Evolutionary conservation across 2,797 vertebrate species (phyloP), one percentile per base, ranked within the genome.

Genomic region (Diplodus puntazzo): DNA sequence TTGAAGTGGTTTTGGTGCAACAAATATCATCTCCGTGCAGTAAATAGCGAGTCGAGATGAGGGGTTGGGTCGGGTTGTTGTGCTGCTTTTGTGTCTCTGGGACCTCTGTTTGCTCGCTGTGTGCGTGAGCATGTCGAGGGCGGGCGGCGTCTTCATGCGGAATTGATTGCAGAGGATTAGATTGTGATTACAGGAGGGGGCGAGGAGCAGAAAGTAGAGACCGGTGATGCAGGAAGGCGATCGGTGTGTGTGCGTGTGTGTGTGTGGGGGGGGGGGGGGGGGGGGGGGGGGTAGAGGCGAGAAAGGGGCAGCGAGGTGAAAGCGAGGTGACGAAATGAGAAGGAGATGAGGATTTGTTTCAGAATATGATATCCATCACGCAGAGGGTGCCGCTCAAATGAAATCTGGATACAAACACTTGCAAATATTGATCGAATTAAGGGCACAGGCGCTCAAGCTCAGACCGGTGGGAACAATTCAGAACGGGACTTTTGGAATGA

Each of bases 151-250:
- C 74, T 79, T 86, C 77, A 46, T 39, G 17, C 66, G 75, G 77
- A 88, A 88, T 79, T 82, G 80, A 88, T 88, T 85, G 80, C 67
- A 71, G 61, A 77, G 80, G 87, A 87, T 90, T 88, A 89, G 80
- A 77, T 58, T 81, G 75, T 82, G 87, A 91, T 91, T 87, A 77
- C 52, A 71, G 64, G 70, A 69, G 18, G n/a, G 70, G 45, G 25
- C 21, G 66, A 71, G 75, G 73, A 45, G 21, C 12, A 46, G 43
- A 60, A 48, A 55, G 63, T 20, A 55, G 55, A 70, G 76, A 80
- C 60, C 10, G 21, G 20, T 20, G n/a, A 30, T 48, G 30, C 43
- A 76, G 60, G 68, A 68, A 80, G 77, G 82, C 66, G 75, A 78
- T 23, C 1, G 25, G 25, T 25, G 25, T 25, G 25, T 25, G 25